phyloP scores from a whole-genome alignment of 2,113 vertebrate genomes.

The Chaetodon trifascialis region DNA sequence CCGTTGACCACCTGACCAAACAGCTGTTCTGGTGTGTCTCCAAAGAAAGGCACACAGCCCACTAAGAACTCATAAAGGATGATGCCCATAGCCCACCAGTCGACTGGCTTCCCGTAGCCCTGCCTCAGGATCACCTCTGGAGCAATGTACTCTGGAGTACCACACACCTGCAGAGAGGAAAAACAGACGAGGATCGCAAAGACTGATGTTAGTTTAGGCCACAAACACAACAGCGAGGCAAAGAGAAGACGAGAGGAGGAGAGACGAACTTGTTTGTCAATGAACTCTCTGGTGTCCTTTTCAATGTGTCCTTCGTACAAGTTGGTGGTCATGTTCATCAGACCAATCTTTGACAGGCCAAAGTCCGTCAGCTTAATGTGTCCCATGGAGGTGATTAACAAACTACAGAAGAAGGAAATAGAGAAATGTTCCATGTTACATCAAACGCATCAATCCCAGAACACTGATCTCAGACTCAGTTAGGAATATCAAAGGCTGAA shows the following conservation, averaged over 20 bases:
- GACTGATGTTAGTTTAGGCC: not conserved
- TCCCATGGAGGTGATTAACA: constrained; percentile 96
- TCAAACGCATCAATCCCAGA: constrained; percentile 19
- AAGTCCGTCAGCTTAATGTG: constrained; percentile 98
- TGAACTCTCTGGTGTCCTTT: constrained; percentile 94
- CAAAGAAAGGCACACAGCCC: constrained; percentile 96
- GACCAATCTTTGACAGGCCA: constrained; percentile 94
- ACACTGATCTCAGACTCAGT: constrained; percentile 7
- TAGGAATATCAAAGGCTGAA: constrained; percentile 41
- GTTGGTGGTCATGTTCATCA: constrained; percentile 98
- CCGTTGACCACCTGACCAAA: constrained; percentile 97
- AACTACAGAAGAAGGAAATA: constrained; percentile 79
- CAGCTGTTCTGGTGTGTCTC: constrained; percentile 95
- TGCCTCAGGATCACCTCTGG: constrained; percentile 95
- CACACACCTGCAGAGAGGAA: constrained; percentile 88
- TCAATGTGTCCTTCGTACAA: constrained; percentile 96
- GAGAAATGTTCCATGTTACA: constrained; percentile 37
- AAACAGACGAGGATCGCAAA: not conserved
- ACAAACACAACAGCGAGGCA: not conserved
- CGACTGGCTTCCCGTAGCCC: constrained; percentile 95
- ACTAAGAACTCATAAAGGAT: constrained; percentile 95
- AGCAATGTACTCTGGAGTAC: constrained; percentile 97
- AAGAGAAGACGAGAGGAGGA: not conserved
- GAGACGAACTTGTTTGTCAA: constrained; percentile 92
- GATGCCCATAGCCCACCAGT: constrained; percentile 99